Conservation (phyloP, 2,113 vertebrate genomes). For the Scomber colias region DNA sequence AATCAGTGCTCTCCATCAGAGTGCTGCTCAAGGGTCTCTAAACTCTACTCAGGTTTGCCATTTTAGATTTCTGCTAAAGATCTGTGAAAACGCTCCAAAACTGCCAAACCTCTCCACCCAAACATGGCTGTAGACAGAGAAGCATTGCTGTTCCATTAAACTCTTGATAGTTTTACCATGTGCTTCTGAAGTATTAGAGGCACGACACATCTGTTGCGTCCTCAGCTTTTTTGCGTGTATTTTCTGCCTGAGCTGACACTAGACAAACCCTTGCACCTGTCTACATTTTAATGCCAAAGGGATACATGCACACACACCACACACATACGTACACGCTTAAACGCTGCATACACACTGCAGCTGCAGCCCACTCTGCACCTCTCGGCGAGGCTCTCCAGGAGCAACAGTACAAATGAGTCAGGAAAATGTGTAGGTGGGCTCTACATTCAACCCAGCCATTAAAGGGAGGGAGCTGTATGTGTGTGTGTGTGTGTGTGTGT, state of each 20-base stretch:
- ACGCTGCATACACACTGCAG: conserved; percentile 46
- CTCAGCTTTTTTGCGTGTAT: conserved; percentile 32
- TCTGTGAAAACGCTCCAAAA: not conserved
- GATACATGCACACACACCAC: conserved; percentile 14
- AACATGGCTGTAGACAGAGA: not conserved
- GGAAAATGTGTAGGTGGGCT: conserved; percentile 80
- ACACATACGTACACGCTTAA: conserved; percentile 5
- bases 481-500: conserved; percentile 1
- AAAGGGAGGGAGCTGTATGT: conserved; percentile 25
- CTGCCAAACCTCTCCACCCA: not conserved
- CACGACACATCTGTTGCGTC: conserved; percentile 42
- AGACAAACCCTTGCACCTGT: conserved; percentile 60
- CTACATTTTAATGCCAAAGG: conserved; percentile 52
- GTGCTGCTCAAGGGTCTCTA: conserved; percentile 7
- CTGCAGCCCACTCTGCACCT: conserved; percentile 70
- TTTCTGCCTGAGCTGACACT: conserved; percentile 43
- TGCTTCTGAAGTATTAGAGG: conserved; percentile 23
- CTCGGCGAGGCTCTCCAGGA: conserved; percentile 55
- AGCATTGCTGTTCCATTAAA: not conserved
- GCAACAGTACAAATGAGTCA: conserved; percentile 74
- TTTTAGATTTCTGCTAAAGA: conserved; percentile 7
- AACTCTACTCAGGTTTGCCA: not conserved
- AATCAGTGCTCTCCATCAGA: not conserved
- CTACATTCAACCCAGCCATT: conserved; percentile 77
- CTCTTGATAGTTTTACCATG: conserved; percentile 23